A percentile compares a stretch with the other conserved stretches of the same genome.
Conservation (phyloP, 2,797 vertebrate species). For the Podarcis siculus region DNA sequence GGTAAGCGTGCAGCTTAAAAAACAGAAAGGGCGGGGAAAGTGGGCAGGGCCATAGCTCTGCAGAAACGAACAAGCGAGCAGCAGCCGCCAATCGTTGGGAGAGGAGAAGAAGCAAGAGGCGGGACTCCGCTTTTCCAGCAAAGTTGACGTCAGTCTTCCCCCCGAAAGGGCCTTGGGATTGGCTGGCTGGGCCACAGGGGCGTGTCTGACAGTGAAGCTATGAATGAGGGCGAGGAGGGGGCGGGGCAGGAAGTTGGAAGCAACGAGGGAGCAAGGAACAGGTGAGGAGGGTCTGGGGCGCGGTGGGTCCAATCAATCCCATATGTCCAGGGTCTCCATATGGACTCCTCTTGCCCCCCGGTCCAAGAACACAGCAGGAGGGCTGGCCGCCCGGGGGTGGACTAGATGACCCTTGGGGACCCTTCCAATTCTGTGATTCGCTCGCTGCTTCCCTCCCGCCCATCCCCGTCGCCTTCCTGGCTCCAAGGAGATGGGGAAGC, state of each 20-base stretch:
- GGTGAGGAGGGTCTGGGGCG: neutral
- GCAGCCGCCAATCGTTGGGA: neutral
- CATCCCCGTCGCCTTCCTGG: no score
- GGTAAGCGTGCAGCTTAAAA: no score
- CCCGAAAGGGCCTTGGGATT: neutral
- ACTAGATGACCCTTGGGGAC: no score
- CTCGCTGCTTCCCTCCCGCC: no score
- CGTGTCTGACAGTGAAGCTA: neutral
- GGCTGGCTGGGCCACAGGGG: neutral
- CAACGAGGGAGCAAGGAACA: neutral
- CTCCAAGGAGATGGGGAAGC: neutral
- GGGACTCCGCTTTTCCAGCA: neutral
- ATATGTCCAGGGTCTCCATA: no score
- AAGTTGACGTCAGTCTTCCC: neutral
- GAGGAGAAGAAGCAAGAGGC: neutral
- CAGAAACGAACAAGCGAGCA: neutral
- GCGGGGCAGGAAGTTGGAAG: conserved; percentile 9
- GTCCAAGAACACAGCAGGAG: no score
- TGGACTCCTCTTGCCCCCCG: no score
- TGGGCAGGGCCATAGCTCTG: no score
- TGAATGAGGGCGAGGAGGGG: neutral
- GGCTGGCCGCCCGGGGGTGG: no score
- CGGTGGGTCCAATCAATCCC: no score
- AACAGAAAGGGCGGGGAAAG: no score
- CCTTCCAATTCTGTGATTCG: no score